Percentiles rank a stretch among this genome's conserved stretches.
Conservation (phyloP, 2,797 vertebrate species). For the Salarias fasciatus region DNA sequence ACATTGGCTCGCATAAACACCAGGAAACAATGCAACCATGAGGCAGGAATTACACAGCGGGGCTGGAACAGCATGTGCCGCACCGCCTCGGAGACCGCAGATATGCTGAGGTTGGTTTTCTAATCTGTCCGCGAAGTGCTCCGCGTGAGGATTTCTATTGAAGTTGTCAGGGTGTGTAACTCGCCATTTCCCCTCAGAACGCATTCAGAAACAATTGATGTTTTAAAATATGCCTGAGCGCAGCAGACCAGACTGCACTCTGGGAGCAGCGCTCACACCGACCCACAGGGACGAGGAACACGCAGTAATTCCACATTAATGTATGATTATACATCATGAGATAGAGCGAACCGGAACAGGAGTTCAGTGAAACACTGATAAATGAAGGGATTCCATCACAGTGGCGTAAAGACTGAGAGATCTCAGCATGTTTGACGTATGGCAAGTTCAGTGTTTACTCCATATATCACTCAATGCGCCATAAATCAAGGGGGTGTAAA, state of each 20-base stretch:
- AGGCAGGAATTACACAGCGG: constrained; percentile 29
- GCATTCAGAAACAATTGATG: constrained; percentile 43
- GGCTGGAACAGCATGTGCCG: constrained; percentile 43
- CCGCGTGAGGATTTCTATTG: constrained; percentile 1
- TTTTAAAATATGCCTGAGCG: constrained; percentile 19
- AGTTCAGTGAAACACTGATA: neutral
- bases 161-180: neutral
- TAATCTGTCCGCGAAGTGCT: constrained; percentile 8
- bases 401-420: neutral
- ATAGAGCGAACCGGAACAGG: neutral
- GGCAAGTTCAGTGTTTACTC: no score
- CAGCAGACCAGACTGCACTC: constrained; percentile 14
- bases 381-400: neutral
- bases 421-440: no score
- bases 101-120: constrained; percentile 1
- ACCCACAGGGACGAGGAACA: neutral
- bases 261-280: neutral
- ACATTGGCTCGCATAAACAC: constrained; percentile 40
- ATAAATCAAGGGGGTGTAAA: no score
- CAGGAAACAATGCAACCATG: constrained; percentile 19
- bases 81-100: constrained; percentile 13
- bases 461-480: no score
- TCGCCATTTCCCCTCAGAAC: constrained; percentile 6
- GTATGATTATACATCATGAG: no score
- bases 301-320: no score